Percentiles rank a stretch among this genome's conserved stretches.
Evolutionary conservation across 2,797 vertebrate species (phyloP).

Genomic region (Sebastolobus alascanus): DNA sequence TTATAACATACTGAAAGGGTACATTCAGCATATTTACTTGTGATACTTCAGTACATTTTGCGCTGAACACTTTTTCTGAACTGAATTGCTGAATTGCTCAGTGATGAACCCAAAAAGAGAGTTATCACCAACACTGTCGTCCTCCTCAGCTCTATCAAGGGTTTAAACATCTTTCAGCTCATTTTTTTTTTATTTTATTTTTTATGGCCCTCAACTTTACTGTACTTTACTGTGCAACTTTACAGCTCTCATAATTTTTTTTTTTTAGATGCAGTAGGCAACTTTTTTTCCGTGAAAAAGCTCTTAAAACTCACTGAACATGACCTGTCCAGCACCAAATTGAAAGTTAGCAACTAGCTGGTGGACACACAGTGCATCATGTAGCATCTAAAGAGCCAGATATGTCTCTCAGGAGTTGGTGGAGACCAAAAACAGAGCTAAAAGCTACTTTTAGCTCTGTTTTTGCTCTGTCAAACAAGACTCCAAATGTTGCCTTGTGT

Average conservation of each 20-base stretch:
- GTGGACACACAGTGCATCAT: neutral
- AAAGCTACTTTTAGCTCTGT: neutral
- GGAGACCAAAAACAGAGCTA: neutral
- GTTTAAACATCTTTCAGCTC: neutral
- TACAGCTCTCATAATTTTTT: neutral
- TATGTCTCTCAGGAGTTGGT: neutral
- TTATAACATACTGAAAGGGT: neutral
- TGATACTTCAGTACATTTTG: neutral
- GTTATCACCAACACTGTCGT: neutral
- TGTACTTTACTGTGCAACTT: neutral
- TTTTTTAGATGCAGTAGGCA: neutral
- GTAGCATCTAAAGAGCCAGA: neutral
- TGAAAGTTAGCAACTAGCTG: neutral
- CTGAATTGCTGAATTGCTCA: neutral
- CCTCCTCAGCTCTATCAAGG: neutral
- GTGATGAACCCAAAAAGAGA: neutral
- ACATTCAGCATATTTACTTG: neutral
- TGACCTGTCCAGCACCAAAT: neutral
- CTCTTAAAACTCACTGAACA: neutral
- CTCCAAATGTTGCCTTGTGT: neutral
- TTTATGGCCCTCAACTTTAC: neutral
- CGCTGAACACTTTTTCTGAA: neutral
- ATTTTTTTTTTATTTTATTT: neutral
- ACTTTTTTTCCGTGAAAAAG: neutral
- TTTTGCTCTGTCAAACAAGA: neutral